Evolutionary conservation across 2,113 vertebrate genomes (phyloP), one percentile per base, ranked within the genome.

Genomic region (Steatornis caripensis): DNA sequence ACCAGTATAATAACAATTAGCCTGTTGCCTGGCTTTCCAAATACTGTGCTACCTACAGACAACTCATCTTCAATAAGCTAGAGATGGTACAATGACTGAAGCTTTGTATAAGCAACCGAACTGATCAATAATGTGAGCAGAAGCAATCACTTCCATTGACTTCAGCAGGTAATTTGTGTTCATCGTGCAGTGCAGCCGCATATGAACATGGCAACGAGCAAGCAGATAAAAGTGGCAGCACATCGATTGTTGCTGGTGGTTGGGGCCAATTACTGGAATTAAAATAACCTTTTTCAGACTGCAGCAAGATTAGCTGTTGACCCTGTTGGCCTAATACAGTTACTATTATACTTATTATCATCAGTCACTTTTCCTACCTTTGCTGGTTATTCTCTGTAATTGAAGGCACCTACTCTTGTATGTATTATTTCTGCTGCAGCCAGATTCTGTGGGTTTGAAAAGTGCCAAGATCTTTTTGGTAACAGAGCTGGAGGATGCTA

Each of bases 181-280:
- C 37, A 4, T 78, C 15, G 34, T 22, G 70, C 75, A 29, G 36
- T 9, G 53, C 62, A 62, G 75, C 64, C 51, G 79, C 83, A 36
- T 32, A 55, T 10, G 55, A 87, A 39, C 77, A 2, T 9, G 75
- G 84, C 1, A 5, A 89, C 39, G 32, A 89, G 81, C 53, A 43
- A 45, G 65, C 94, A 81, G 79, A 71, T 74, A 81, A 91, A 92
- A 89, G 88, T 66, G 65, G 48, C 84, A 95, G 62, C 51, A 29
- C 61, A 79, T 89, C 78, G 65, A 72, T 90, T 83, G 69, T 75
- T 86, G 72, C 36, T 83, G 89, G 36, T 92, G 58, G 58, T 29
- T 57, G 86, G 53, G 83, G 74, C 81, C 84, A 95, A 93, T 96
- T 95, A 97, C 76, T 80, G 36, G 89, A 94, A 95, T 95, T 93